phyloP scores from a whole-genome alignment of 2,888 invertebrate species.

The Cynaeus angustus region DNA sequence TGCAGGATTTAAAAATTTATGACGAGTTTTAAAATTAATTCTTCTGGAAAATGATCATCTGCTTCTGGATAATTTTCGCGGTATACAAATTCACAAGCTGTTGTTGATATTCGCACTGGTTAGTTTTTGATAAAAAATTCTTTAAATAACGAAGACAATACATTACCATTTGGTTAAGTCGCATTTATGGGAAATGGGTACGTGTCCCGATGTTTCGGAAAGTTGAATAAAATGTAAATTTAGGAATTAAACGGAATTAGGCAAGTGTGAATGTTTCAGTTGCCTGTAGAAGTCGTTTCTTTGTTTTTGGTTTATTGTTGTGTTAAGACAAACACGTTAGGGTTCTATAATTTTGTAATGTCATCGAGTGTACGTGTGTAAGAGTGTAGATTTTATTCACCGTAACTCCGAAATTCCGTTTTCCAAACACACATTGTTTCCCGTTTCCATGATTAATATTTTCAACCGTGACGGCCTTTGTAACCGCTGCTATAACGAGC shows the following conservation, averaged over 20 bases:
- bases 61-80: too few relatives aligned
- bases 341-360: constrained; percentile 5
- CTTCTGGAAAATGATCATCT: too few relatives aligned
- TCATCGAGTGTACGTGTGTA: constrained; percentile 14
- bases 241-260: neutral
- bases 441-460: constrained; percentile 63
- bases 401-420: constrained; percentile 39
- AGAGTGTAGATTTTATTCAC: constrained; percentile 32
- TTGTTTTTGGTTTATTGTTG: neutral
- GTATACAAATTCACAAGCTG: too few relatives aligned
- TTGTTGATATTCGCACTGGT: too few relatives aligned
- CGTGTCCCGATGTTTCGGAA: neutral
- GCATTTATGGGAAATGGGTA: too few relatives aligned
- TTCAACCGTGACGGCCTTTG: constrained; percentile 63
- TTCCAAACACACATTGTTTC: constrained; percentile 61
- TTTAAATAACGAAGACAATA: too few relatives aligned
- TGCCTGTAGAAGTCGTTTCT: neutral
- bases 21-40: too few relatives aligned
- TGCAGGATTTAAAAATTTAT: too few relatives aligned
- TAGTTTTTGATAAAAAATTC: too few relatives aligned
- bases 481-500: constrained; percentile 58
- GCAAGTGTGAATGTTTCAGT: neutral
- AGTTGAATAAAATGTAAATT: neutral
- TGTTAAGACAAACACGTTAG: neutral
- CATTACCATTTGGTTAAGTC: too few relatives aligned